Conservation (phyloP, 1,140 invertebrate species). For the Caerostris darwini region DNA sequence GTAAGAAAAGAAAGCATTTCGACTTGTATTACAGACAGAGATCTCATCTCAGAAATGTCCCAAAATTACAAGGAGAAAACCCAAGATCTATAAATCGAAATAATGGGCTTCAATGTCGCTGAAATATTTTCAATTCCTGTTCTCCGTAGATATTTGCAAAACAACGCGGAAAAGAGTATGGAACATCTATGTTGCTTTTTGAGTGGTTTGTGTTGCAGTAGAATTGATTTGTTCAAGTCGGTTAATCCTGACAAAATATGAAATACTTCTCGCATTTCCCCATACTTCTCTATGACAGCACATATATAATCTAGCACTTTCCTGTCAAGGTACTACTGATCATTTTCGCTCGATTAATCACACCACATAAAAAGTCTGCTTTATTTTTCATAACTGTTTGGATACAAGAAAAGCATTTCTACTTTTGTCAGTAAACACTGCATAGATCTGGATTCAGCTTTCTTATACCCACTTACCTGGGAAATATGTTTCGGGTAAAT, state of each 20-base stretch:
- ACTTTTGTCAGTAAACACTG: not conserved
- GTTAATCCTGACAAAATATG: constrained; percentile 73
- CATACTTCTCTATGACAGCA: constrained; percentile 57
- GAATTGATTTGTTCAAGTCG: constrained; percentile 67
- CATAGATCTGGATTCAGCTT: not conserved
- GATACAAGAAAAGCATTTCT: constrained; percentile 1
- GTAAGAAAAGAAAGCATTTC: not conserved
- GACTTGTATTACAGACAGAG: not conserved
- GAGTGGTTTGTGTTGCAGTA: constrained; percentile 40
- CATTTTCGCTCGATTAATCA: constrained; percentile 62
- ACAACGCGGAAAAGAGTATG: not conserved
- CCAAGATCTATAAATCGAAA: not conserved
- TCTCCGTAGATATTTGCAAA: not conserved
- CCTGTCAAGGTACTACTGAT: constrained; percentile 62
- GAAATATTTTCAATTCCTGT: constrained; percentile 30
- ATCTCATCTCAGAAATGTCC: not conserved
- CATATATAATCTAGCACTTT: constrained; percentile 68
- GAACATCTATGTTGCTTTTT: constrained; percentile 53
- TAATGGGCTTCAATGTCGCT: constrained; percentile 13
- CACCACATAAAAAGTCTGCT: constrained; percentile 44
- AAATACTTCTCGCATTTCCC: constrained; percentile 66
- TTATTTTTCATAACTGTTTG: constrained; percentile 62
- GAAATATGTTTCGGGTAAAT: not conserved
- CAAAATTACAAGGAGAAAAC: constrained; percentile 17
- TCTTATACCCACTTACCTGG: not conserved